Conservation (phyloP, 2,888 invertebrate genomes). For the Trilocha varians region DNA sequence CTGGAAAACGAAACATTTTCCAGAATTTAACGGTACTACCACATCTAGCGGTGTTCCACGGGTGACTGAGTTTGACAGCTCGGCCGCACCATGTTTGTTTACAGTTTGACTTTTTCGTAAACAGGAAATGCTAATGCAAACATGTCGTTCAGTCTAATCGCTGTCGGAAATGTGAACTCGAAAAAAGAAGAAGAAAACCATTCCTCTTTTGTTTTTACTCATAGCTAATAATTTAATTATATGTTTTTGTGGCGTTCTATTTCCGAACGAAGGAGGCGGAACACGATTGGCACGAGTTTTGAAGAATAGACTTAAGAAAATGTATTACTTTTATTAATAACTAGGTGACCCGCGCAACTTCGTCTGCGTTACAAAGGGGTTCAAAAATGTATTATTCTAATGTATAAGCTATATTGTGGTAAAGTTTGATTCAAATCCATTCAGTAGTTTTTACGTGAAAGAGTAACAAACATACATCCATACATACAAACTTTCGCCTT, state of each 20-base stretch:
- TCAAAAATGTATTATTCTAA: too few relatives aligned
- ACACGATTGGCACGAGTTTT: too few relatives aligned
- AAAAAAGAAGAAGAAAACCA: neutral
- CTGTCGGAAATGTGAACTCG: slow-evolving; percentile 12
- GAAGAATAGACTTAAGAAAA: too few relatives aligned
- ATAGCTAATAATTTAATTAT: too few relatives aligned
- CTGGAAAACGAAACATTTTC: slow-evolving; percentile 50
- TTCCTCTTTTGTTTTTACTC: neutral
- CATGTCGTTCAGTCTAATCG: slow-evolving; percentile 62
- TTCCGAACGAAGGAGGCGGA: neutral
- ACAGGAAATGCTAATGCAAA: slow-evolving; percentile 72
- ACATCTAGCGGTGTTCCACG: slow-evolving; percentile 25
- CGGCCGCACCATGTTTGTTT: slow-evolving; percentile 38
- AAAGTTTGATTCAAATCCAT: too few relatives aligned
- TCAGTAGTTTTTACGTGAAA: too few relatives aligned
- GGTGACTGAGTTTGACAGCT: slow-evolving; percentile 29
- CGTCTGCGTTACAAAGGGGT: too few relatives aligned
- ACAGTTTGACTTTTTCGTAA: slow-evolving; percentile 40
- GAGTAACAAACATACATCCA: too few relatives aligned
- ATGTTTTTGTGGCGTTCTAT: slow-evolving; percentile 5
- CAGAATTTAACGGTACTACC: slow-evolving; percentile 13
- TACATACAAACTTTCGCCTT: too few relatives aligned
- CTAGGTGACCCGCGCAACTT: too few relatives aligned
- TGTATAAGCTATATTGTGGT: too few relatives aligned
- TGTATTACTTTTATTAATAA: too few relatives aligned